These are phyloP conservation scores for Nephrocerus scutellatus DNA, from an alignment of 2,888 invertebrate species.

Conservation along the genomic window DNA sequence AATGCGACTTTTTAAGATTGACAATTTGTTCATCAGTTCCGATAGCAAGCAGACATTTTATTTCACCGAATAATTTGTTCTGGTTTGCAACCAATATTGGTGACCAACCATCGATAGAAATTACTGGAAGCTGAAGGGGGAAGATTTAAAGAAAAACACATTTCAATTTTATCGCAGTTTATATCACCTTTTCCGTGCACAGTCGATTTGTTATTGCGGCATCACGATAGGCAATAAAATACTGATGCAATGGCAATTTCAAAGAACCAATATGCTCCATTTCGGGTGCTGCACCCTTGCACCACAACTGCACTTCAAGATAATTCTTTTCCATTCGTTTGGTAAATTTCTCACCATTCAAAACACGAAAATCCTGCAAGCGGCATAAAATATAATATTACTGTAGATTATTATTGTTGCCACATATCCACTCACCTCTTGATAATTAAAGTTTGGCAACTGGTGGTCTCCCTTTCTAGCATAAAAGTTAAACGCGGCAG, in stretches of 20 bases:
- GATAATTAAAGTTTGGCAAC: conserved; percentile 38
- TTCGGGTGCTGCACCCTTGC: conserved; percentile 36
- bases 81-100: conserved; percentile 47
- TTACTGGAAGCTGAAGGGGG: conserved; percentile 52
- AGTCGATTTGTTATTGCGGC: conserved; percentile 51
- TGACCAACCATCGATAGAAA: conserved; percentile 56
- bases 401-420: background rate
- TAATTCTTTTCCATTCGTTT: conserved; percentile 53
- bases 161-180: conserved; percentile 13
- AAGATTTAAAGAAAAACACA: background rate
- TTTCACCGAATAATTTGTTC: conserved; percentile 48
- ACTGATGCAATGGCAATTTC: conserved; percentile 54
- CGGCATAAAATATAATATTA: conserved; percentile 8
- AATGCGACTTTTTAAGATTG: conserved; percentile 49
- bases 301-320: conserved; percentile 52
- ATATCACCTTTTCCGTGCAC: conserved; percentile 52
- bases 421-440: conserved; percentile 30
- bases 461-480: conserved; percentile 21
- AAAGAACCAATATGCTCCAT: conserved; percentile 50
- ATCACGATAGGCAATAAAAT: conserved; percentile 56
- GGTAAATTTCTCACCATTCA: conserved; percentile 52
- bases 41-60: conserved; percentile 54
- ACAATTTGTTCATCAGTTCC: conserved; percentile 56
- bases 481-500: conserved; percentile 25
- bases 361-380: conserved; percentile 51